Evolutionary conservation across 2,888 invertebrate species (phyloP).

Genomic region (Erpobdella octoculata): DNA sequence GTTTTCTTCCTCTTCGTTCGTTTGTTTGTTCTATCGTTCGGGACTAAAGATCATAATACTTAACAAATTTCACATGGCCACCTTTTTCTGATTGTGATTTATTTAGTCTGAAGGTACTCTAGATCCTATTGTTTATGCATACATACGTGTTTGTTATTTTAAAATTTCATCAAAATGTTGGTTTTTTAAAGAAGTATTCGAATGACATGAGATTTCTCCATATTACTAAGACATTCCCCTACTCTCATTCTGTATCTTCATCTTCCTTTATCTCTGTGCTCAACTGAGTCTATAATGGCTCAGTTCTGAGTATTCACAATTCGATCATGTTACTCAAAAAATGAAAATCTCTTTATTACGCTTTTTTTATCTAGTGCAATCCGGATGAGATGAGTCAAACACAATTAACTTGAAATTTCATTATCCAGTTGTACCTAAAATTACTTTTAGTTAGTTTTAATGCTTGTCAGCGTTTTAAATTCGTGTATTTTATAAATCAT

Average conservation of each 20-base stretch:
- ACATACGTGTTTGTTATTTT: too few species aligned
- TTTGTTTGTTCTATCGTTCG: too few species aligned
- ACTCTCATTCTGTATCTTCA: neutral
- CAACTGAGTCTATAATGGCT: too few species aligned
- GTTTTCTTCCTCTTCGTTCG: too few species aligned
- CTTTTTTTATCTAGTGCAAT: slow-evolving; percentile 3
- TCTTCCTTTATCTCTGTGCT: too few species aligned
- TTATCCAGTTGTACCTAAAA: slow-evolving; percentile 10
- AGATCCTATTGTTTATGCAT: too few species aligned
- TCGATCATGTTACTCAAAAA: neutral
- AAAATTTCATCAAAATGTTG: neutral
- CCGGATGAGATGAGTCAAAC: neutral
- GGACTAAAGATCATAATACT: too few species aligned
- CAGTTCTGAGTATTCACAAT: neutral
- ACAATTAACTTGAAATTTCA: neutral
- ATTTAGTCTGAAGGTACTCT: too few species aligned
- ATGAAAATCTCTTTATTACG: slow-evolving; percentile 2
- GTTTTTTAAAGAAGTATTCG: slow-evolving; percentile 3
- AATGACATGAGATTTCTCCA: neutral
- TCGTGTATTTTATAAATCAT: slow-evolving; percentile 11
- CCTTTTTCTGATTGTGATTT: too few species aligned
- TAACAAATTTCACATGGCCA: too few species aligned
- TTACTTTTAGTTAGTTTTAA: slow-evolving; percentile 1
- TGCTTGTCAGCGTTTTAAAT: slow-evolving; percentile 7
- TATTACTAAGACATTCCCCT: neutral